A percentile compares a stretch with the other conserved stretches of the same genome.
Evolutionary conservation across 2,888 invertebrate genomes (phyloP).

Genomic region (Microplitis deprimator): DNA sequence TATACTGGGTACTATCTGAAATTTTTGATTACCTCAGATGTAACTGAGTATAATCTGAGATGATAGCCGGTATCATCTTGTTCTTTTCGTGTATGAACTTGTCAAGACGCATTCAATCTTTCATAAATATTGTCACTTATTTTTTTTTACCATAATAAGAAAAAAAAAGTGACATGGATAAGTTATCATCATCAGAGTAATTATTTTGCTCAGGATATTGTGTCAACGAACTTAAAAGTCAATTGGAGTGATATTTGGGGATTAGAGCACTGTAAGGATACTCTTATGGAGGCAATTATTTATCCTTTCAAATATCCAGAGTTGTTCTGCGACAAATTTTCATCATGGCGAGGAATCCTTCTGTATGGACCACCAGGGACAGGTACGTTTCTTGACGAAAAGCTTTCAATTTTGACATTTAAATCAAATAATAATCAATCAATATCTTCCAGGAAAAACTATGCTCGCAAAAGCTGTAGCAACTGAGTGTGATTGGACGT

Average conservation of each 20-base stretch:
- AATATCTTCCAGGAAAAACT: slow-evolving; percentile 79
- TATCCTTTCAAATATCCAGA: slow-evolving; percentile 84
- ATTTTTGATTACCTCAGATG: too few species aligned
- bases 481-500: slow-evolving; percentile 84
- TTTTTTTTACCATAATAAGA: too few species aligned
- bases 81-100: too few species aligned
- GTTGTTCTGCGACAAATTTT: slow-evolving; percentile 78
- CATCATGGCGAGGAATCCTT: slow-evolving; percentile 84
- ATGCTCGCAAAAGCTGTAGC: slow-evolving; percentile 91
- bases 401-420: not conserved
- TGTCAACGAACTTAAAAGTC: slow-evolving; percentile 78
- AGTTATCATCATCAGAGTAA: too few species aligned
- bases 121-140: slow-evolving; percentile 19
- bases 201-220: slow-evolving; percentile 73
- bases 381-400: slow-evolving; percentile 69
- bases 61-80: too few species aligned
- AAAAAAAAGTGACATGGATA: too few species aligned
- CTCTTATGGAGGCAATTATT: slow-evolving; percentile 89
- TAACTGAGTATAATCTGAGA: too few species aligned
- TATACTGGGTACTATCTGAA: too few species aligned
- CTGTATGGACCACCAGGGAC: slow-evolving; percentile 86
- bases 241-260: slow-evolving; percentile 89
- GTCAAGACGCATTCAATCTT: not conserved
- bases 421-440: not conserved
- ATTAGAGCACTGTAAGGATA: slow-evolving; percentile 80